A percentile compares a stretch with the other conserved stretches of the same genome.
Evolutionary conservation across 2,797 vertebrate genomes (phyloP).

Genomic region (Microtus obscurus): DNA sequence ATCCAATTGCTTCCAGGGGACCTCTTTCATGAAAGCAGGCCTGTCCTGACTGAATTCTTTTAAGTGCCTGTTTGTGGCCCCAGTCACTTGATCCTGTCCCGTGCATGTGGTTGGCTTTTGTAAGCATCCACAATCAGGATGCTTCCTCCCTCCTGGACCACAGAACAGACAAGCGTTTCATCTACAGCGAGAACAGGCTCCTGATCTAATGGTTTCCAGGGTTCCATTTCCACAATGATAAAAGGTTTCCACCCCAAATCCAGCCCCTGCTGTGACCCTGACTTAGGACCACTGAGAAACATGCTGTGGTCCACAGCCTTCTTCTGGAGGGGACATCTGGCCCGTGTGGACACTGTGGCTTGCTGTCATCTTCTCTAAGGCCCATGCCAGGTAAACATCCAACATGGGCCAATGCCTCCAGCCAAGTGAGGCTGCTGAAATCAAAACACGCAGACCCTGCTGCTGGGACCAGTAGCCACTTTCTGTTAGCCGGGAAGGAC

Average conservation of each 20-base stretch:
- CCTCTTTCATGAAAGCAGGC: not conserved
- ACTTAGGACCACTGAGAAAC: not conserved
- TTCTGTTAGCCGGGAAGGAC: conserved; percentile 79
- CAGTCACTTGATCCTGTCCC: not conserved
- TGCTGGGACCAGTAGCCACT: conserved; percentile 82
- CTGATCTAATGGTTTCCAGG: accelerated
- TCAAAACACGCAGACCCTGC: conserved; percentile 61
- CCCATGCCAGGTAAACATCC: conserved; percentile 11
- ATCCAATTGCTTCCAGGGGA: not conserved
- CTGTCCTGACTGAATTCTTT: not conserved
- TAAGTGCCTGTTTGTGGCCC: accelerated
- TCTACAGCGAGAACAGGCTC: not conserved
- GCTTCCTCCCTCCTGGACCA: not conserved
- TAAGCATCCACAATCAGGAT: not conserved
- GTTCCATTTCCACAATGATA: not conserved
- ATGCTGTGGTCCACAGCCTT: not conserved
- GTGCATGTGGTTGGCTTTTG: not conserved
- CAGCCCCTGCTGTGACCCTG: not conserved
- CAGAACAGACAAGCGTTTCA: not conserved
- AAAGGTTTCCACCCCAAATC: not conserved
- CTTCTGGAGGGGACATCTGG: not conserved
- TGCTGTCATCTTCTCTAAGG: not conserved
- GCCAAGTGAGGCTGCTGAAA: conserved; percentile 51
- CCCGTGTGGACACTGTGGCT: not conserved
- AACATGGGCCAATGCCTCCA: conserved; percentile 49